phyloP scores from a whole-genome alignment of 2,888 invertebrate genomes.

The Crossocerus cetratus region DNA sequence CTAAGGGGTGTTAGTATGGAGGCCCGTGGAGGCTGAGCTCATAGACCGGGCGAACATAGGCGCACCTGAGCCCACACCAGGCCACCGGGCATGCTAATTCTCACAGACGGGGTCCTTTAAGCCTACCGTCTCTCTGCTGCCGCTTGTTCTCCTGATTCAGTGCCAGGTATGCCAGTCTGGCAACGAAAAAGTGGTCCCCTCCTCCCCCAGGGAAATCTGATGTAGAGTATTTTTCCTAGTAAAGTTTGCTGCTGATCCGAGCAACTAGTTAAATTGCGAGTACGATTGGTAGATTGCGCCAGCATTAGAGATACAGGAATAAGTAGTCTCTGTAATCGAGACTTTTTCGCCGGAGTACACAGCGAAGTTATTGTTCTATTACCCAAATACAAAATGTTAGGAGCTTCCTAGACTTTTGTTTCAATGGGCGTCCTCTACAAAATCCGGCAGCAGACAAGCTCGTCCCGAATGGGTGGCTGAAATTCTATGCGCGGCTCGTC shows the following conservation, averaged over 20 bases:
- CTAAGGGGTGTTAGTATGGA: constrained; percentile 14
- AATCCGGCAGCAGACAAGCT: not conserved
- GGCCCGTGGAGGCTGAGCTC: constrained; percentile 17
- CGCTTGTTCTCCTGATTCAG: constrained; percentile 44
- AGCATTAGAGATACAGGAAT: too few species aligned
- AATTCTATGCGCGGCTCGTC: constrained; percentile 1
- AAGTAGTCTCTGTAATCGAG: too few species aligned
- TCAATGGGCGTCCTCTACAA: too few species aligned
- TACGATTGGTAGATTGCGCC: too few species aligned
- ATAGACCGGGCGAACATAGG: constrained; percentile 50
- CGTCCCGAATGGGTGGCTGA: not conserved
- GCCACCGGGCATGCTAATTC: constrained; percentile 66
- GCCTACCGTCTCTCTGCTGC: constrained; percentile 44
- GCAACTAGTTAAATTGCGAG: too few species aligned
- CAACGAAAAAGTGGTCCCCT: too few species aligned
- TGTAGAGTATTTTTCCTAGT: too few species aligned
- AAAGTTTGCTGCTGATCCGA: too few species aligned
- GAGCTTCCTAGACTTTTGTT: too few species aligned
- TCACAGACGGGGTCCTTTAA: constrained; percentile 65
- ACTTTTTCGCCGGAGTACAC: constrained; percentile 4
- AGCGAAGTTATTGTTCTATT: not conserved
- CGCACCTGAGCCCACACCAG: constrained; percentile 67
- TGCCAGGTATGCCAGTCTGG: constrained; percentile 25
- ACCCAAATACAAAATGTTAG: too few species aligned
- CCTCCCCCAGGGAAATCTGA: too few species aligned